Conservation (phyloP, 2,797 vertebrate genomes). For the Enteromius viviparus region DNA sequence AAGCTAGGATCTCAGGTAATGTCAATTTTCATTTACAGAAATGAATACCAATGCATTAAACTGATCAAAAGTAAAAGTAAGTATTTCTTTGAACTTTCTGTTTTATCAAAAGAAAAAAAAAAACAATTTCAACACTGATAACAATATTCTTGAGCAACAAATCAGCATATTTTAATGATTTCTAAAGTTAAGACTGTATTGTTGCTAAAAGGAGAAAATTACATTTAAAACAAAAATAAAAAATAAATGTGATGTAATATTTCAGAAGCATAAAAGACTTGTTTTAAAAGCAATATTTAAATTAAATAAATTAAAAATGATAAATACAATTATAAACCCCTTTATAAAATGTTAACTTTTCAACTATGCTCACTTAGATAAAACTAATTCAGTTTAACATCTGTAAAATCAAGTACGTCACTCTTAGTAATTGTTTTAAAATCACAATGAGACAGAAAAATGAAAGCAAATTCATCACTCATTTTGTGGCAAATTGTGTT, state of each 20-base stretch:
- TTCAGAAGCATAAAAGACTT: background rate
- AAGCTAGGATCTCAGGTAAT: background rate
- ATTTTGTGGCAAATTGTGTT: slow-evolving; percentile 10
- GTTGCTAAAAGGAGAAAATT: no score
- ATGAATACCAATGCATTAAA: background rate
- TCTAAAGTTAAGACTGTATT: background rate
- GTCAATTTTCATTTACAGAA: background rate
- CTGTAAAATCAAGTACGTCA: background rate
- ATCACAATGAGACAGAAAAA: slow-evolving; percentile 8
- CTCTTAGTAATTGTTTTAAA: background rate
- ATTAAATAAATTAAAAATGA: background rate
- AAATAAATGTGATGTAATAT: no score
- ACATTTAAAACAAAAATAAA: no score
- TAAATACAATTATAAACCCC: background rate
- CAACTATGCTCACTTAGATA: background rate
- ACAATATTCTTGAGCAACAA: background rate
- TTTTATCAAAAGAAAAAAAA: background rate
- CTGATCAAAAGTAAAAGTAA: background rate
- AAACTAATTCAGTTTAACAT: background rate
- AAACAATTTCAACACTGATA: background rate
- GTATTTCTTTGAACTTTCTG: background rate
- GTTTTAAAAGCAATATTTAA: background rate
- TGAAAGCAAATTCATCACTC: background rate
- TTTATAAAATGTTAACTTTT: background rate
- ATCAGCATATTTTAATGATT: background rate